Evolutionary conservation across 1,140 invertebrate genomes (phyloP).

Genomic region (Chlorops oryzae): DNA sequence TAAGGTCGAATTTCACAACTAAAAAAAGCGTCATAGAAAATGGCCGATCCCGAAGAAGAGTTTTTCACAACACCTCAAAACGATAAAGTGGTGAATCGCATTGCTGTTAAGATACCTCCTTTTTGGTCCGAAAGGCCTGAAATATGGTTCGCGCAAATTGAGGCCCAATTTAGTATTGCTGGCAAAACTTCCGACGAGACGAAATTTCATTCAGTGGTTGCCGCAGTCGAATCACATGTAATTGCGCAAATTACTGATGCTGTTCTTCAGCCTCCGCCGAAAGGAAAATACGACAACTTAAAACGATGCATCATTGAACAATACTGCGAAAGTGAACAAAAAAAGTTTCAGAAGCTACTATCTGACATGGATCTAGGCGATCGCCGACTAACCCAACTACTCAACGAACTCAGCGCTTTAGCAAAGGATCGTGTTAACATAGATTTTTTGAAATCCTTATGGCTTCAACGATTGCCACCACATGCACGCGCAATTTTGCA

Average conservation of each 20-base stretch:
- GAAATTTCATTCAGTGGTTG: background rate
- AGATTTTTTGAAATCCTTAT: background rate
- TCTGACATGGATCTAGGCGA: background rate
- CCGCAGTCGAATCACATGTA: background rate
- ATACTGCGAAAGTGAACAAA: background rate
- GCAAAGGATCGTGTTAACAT: background rate
- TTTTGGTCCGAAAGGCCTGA: no score
- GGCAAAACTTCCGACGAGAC: background rate
- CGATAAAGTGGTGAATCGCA: no score
- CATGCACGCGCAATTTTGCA: no score
- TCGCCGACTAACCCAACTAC: background rate
- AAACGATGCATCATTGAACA: background rate
- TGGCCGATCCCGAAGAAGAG: no score
- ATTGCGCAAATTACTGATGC: background rate
- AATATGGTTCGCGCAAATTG: no score
- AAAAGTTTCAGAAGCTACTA: background rate
- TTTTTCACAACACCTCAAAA: no score
- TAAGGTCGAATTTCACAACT: no score
- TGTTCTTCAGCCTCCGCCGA: background rate
- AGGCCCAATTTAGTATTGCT: no score
- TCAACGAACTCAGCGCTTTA: background rate
- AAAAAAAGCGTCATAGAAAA: no score
- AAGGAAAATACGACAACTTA: background rate
- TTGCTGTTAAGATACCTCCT: no score
- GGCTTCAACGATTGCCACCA: no score